A percentile compares a stretch with the other conserved stretches of the same genome.
phyloP scores from a whole-genome alignment of 2,797 vertebrate genomes.

The Hozukius guyotensis region DNA sequence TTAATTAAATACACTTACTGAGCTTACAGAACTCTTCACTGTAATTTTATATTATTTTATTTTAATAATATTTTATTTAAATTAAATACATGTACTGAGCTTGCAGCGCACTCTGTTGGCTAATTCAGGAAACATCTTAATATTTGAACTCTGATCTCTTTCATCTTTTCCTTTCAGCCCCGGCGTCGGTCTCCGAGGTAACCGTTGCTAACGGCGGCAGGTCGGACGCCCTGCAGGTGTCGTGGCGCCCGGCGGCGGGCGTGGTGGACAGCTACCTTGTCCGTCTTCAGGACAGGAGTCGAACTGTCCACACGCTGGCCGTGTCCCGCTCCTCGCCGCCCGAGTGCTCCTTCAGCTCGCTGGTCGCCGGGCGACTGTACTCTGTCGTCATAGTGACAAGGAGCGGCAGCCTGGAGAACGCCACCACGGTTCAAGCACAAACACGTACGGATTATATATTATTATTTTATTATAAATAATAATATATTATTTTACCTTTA shows the following conservation, averaged over 20 bases:
- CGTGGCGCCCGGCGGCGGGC: slow-evolving; percentile 89
- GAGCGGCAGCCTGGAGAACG: slow-evolving; percentile 88
- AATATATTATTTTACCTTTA: no score
- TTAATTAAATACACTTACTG: not conserved
- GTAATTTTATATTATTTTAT: not conserved
- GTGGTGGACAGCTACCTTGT: slow-evolving; percentile 90
- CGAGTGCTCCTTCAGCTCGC: slow-evolving; percentile 91
- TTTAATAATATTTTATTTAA: not conserved
- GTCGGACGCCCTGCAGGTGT: slow-evolving; percentile 88
- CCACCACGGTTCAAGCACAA: slow-evolving; percentile 83
- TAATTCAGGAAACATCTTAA: not conserved
- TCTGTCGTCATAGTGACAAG: slow-evolving; percentile 86
- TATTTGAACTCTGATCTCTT: not conserved
- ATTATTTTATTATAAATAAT: no score
- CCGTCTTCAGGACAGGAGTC: slow-evolving; percentile 78
- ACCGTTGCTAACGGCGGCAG: slow-evolving; percentile 87
- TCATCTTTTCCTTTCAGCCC: slow-evolving; percentile 76
- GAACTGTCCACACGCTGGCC: slow-evolving; percentile 78
- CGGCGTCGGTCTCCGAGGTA: slow-evolving; percentile 87
- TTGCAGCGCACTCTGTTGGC: not conserved
- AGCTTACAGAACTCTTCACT: not conserved
- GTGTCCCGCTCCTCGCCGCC: slow-evolving; percentile 77
- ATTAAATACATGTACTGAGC: not conserved
- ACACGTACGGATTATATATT: slow-evolving; percentile 85
- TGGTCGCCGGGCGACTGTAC: slow-evolving; percentile 90